phyloP scores from a whole-genome alignment of 2,888 invertebrate genomes.

The Cheilosia impressa region DNA sequence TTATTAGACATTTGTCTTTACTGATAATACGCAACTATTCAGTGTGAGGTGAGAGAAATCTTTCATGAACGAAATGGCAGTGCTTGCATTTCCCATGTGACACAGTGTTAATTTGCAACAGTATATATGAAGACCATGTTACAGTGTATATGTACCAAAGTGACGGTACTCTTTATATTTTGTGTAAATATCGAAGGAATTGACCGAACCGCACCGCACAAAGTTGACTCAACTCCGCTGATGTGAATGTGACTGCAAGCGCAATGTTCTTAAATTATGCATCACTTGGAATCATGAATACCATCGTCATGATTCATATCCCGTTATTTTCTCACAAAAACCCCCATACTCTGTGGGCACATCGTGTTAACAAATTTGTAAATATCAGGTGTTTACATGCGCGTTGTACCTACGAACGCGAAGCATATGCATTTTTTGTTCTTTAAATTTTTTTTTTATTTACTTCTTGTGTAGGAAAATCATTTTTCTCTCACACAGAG shows the following conservation, averaged over 20 bases:
- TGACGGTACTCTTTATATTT: slow-evolving; percentile 4
- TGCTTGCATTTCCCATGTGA: slow-evolving; percentile 12
- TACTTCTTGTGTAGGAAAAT: slow-evolving; percentile 30
- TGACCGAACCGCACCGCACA: slow-evolving; percentile 50
- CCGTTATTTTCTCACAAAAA: slow-evolving; percentile 81
- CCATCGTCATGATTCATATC: slow-evolving; percentile 83
- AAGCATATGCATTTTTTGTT: slow-evolving; percentile 34
- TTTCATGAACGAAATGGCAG: background rate
- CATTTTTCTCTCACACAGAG: slow-evolving; percentile 25
- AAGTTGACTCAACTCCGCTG: slow-evolving; percentile 59
- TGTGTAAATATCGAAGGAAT: slow-evolving; percentile 60
- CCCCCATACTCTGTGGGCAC: slow-evolving; percentile 62
- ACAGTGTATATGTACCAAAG: background rate
- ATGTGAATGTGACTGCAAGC: slow-evolving; percentile 43
- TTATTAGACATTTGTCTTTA: too few species aligned
- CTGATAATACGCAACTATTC: too few species aligned
- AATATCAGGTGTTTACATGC: slow-evolving; percentile 80
- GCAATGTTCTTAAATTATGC: slow-evolving; percentile 69
- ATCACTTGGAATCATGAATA: slow-evolving; percentile 81
- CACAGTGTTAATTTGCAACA: slow-evolving; percentile 50
- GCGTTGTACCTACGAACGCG: slow-evolving; percentile 30
- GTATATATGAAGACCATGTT: slow-evolving; percentile 31
- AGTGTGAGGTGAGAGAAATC: background rate
- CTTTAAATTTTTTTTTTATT: background rate
- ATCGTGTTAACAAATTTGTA: slow-evolving; percentile 80